phyloP scores from a whole-genome alignment of 2,888 invertebrate species.

The Pterostichus madidus region DNA sequence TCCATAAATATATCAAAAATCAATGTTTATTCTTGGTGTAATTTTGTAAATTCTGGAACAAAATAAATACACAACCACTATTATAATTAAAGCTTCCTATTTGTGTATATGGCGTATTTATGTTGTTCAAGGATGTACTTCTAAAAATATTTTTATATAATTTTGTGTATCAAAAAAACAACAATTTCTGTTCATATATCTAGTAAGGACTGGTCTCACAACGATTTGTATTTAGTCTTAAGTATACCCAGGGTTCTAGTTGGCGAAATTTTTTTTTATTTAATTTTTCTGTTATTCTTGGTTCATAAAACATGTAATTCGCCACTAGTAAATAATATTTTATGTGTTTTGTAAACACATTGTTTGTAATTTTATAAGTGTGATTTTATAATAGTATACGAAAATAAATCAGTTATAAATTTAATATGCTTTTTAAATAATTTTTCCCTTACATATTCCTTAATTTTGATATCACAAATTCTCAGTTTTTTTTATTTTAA shows the following conservation, averaged over 20 bases:
- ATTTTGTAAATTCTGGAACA: no score
- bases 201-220: conserved; percentile 19
- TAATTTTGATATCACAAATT: no score
- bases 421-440: conserved; percentile 6
- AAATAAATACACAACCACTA: no score
- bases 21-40: no score
- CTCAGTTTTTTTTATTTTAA: no score
- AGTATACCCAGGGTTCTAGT: conserved; percentile 55
- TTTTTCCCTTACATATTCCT: not conserved
- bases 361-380: conserved; percentile 60
- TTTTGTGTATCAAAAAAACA: no score
- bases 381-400: conserved; percentile 59
- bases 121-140: no score
- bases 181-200: not conserved
- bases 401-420: conserved; percentile 50
- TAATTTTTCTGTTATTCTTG: conserved; percentile 4
- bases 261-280: conserved; percentile 33
- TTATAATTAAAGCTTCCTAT: no score
- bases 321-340: conserved; percentile 47
- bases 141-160: no score
- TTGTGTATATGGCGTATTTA: no score
- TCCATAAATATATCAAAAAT: no score
- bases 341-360: conserved; percentile 55
- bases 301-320: conserved; percentile 13
- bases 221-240: conserved; percentile 54